Base-by-base conservation (phyloP, 2,888 invertebrate genomes). In the Drosophila percnosoma region DNA sequence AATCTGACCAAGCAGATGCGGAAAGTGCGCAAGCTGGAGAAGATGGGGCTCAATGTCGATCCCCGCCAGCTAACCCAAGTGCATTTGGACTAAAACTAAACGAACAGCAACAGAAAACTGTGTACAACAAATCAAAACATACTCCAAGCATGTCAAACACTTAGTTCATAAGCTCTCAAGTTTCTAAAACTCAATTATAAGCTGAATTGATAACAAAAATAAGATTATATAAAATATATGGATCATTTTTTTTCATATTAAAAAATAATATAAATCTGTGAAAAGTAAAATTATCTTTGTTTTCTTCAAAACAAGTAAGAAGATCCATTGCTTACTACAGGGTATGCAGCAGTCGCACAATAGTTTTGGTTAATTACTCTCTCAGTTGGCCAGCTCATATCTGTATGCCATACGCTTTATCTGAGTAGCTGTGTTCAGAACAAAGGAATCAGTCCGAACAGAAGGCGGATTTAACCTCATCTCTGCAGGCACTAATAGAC, bases 21-120 rank as follows among this genome's bases (percentile, higher is more conserved):
- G 0, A 84, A 89, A 18, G 84, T 89, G 15, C 80, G 82, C 18
- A 84, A 89, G 4, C 53, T 87, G 59, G 87, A 90, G 67, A 82
- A 87, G 27, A 49, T 87, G 10, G 90, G 87, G 8, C 61, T 87
- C 13, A 53, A 72, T 18, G 65, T 87, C n/a, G 87, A 87, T 82
- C 90, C 89, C 0, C 82, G 89, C 0, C 77, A 88, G 33, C 21
- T 90, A 2, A 60, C 59, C 31, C 63, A 49, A 24, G 27, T 54
- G 33, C 48, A 79, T 33, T 86, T 84, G 87, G 58, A 77, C 57
- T 83, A 51, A 64, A 8, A n/a, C 11, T 11, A 1, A 21, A 24
- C 21, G 42, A 67, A 40, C 29, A 53, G 40, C 59, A 74, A 21
- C 54, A 61, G 21, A 54, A 59, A 64, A 48, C 67, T 68, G 63